Evolutionary conservation across 92 coral and sea anemone species (phyloP).

Genomic region (Porites lobata): DNA sequence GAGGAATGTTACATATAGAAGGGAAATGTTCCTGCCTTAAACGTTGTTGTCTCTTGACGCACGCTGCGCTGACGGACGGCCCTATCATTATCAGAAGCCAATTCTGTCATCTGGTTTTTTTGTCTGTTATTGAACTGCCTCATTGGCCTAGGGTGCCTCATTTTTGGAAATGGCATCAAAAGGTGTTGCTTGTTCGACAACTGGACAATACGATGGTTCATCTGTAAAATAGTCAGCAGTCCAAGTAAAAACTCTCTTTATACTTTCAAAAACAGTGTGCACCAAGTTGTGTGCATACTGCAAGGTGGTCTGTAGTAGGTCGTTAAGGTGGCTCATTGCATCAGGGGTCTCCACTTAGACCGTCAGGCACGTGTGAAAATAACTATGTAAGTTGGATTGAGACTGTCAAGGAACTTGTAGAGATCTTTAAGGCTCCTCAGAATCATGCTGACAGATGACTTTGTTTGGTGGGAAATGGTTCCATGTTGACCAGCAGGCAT

Average conservation of each 20-base stretch:
- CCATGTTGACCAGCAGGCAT: slow-evolving; percentile 43
- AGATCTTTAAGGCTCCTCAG: slow-evolving; percentile 32
- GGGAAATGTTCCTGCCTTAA: slow-evolving; percentile 55
- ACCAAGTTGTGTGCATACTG: slow-evolving; percentile 34
- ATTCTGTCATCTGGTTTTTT: slow-evolving; percentile 41
- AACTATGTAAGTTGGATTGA: slow-evolving; percentile 32
- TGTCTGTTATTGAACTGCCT: slow-evolving; percentile 38
- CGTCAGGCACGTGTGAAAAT: slow-evolving; percentile 24
- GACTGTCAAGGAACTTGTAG: slow-evolving; percentile 8
- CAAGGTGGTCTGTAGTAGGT: slow-evolving; percentile 14
- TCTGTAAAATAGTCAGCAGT: slow-evolving; percentile 39
- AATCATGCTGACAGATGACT: slow-evolving; percentile 36
- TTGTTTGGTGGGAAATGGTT: slow-evolving; percentile 30
- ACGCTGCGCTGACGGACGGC: slow-evolving; percentile 40
- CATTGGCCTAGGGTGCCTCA: slow-evolving; percentile 15
- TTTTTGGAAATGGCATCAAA: slow-evolving; percentile 34
- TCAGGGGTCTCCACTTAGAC: slow-evolving; percentile 22
- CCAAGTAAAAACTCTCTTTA: slow-evolving; percentile 27
- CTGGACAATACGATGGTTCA: slow-evolving; percentile 26
- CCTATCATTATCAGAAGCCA: slow-evolving; percentile 21
- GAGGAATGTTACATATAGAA: slow-evolving; percentile 32
- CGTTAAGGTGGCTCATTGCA: slow-evolving; percentile 36
- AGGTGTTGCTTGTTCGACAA: slow-evolving; percentile 19
- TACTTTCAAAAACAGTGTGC: slow-evolving; percentile 28
- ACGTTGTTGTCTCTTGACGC: slow-evolving; percentile 36